A percentile compares a stretch with the other conserved stretches of the same genome.
Evolutionary conservation across 2,113 vertebrate genomes (phyloP).

Genomic region (Acrocephalus arundinaceus): DNA sequence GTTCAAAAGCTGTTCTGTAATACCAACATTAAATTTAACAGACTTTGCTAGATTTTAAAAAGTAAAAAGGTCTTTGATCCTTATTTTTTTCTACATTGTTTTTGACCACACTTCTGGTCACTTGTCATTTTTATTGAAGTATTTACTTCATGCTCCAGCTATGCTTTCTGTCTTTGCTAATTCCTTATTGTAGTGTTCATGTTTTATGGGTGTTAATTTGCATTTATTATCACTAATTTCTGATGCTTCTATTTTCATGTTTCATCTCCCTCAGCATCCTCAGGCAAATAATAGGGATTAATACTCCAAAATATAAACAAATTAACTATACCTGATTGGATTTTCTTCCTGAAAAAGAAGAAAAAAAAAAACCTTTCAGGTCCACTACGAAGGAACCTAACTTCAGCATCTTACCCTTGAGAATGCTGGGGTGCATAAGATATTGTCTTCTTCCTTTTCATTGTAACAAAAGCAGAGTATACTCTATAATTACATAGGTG

Average conservation of each 20-base stretch:
- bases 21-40: not conserved
- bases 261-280: not conserved
- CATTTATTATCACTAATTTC: not conserved
- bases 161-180: not conserved
- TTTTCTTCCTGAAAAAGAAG: not conserved
- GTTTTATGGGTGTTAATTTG: not conserved
- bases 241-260: not conserved
- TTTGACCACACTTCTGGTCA: not conserved
- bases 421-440: not conserved
- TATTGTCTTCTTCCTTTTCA: not conserved
- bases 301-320: not conserved
- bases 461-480: not conserved
- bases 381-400: not conserved
- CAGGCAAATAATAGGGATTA: not conserved
- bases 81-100: not conserved
- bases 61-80: not conserved
- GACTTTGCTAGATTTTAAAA: not conserved
- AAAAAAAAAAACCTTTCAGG: not conserved
- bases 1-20: not conserved
- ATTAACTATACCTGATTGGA: not conserved
- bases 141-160: not conserved
- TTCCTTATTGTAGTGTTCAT: not conserved
- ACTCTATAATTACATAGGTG: not conserved
- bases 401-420: not conserved
- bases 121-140: not conserved